These are phyloP conservation scores for Gymnodraco acuticeps DNA, from an alignment of 2,797 vertebrate genomes.

Conservation along the genomic window DNA sequence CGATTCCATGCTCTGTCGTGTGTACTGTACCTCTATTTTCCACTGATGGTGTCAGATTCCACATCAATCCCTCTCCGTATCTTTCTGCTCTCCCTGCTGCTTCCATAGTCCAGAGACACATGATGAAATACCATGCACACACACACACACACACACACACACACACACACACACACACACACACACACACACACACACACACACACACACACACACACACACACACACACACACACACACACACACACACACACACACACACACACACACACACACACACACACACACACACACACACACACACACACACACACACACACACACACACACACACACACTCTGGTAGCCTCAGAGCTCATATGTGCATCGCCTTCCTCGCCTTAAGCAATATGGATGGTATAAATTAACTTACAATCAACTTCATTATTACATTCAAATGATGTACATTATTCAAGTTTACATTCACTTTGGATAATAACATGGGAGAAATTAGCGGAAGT, in stretches of 20 bases:
- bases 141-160: background rate
- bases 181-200: constrained; percentile 17
- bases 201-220: constrained; percentile 9
- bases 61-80: constrained; percentile 22
- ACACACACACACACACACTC: constrained; percentile 14
- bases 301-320: constrained; percentile 11
- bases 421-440: too few relatives aligned
- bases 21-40: constrained; percentile 8
- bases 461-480: too few relatives aligned
- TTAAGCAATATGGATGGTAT: constrained; percentile 22
- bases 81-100: constrained; percentile 13
- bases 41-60: constrained; percentile 31
- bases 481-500: too few relatives aligned
- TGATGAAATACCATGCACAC: background rate
- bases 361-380: constrained; percentile 7
- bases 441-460: too few relatives aligned
- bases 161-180: constrained; percentile 3
- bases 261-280: constrained; percentile 8
- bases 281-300: constrained; percentile 7
- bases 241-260: constrained; percentile 6
- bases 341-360: constrained; percentile 44
- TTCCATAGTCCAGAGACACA: background rate
- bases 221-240: constrained; percentile 23
- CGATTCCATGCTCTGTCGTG: constrained; percentile 8
- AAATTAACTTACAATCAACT: too few relatives aligned